Evolutionary conservation across 2,113 vertebrate species (phyloP).

Genomic region (Tupaia chinensis): DNA sequence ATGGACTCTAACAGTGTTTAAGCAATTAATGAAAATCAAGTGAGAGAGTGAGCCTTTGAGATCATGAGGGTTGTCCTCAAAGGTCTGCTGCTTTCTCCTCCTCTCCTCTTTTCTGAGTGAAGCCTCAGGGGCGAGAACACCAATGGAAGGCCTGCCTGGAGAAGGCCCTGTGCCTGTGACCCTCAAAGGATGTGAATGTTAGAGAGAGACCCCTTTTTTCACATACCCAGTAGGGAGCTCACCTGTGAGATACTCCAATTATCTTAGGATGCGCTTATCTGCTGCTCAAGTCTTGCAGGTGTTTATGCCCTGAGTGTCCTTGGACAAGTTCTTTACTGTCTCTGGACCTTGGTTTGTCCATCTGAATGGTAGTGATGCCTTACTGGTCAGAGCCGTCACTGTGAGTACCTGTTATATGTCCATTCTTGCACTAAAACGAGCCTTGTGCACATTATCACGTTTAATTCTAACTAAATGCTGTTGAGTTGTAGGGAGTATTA

Average conservation of each 20-base stretch:
- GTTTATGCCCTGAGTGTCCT: not conserved
- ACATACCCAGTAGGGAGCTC: not conserved
- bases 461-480: not conserved
- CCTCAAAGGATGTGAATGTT: not conserved
- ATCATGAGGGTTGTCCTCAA: not conserved
- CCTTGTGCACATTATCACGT: not conserved
- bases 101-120: not conserved
- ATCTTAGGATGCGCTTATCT: not conserved
- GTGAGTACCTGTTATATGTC: not conserved
- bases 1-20: not conserved
- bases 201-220: not conserved
- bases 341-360: not conserved
- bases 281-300: not conserved
- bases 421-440: not conserved
- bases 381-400: not conserved
- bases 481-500: not conserved
- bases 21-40: conserved; percentile 48
- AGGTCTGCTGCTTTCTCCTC: not conserved
- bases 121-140: not conserved
- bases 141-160: not conserved
- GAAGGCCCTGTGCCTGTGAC: not conserved
- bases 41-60: not conserved
- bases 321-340: not conserved
- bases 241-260: not conserved
- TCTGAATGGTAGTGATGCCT: not conserved